phyloP scores from a whole-genome alignment of 2,113 vertebrate genomes.

The Rhagologus leucostigma region DNA sequence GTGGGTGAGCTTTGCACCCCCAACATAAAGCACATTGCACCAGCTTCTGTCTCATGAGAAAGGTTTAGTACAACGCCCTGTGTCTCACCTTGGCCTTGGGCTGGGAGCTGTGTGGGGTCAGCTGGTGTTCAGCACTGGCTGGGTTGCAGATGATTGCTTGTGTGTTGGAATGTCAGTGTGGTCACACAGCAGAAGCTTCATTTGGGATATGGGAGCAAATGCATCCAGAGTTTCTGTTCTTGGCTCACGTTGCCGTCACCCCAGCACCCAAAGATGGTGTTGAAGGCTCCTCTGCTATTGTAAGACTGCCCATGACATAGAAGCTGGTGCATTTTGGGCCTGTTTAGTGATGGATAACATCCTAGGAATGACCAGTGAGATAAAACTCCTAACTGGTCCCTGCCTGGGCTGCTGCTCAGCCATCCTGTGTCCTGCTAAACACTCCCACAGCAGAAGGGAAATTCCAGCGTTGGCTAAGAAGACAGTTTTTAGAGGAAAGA shows the following conservation, averaged over 20 bases:
- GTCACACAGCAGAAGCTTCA: not conserved
- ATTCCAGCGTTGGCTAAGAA: accelerated
- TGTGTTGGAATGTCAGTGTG: not conserved
- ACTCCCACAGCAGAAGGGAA: not conserved
- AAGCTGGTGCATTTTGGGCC: not conserved
- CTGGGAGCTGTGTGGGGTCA: not conserved
- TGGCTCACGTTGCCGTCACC: not conserved
- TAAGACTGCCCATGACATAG: not conserved
- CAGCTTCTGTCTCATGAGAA: not conserved
- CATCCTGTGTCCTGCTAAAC: not conserved
- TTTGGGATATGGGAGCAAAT: not conserved
- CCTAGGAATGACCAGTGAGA: not conserved
- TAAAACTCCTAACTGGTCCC: not conserved
- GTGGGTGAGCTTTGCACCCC: not conserved
- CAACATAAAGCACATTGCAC: accelerated
- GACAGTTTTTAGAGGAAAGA: not conserved
- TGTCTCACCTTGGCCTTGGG: not conserved
- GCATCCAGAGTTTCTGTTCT: not conserved
- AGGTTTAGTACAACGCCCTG: not conserved
- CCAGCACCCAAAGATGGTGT: not conserved
- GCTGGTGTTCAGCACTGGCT: not conserved
- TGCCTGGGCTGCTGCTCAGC: not conserved
- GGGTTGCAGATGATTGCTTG: not conserved
- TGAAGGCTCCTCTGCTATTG: not conserved
- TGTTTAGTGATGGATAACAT: not conserved